Evolutionary conservation across 1,140 invertebrate species (phyloP).

Genomic region (Drosophila kanapiae): DNA sequence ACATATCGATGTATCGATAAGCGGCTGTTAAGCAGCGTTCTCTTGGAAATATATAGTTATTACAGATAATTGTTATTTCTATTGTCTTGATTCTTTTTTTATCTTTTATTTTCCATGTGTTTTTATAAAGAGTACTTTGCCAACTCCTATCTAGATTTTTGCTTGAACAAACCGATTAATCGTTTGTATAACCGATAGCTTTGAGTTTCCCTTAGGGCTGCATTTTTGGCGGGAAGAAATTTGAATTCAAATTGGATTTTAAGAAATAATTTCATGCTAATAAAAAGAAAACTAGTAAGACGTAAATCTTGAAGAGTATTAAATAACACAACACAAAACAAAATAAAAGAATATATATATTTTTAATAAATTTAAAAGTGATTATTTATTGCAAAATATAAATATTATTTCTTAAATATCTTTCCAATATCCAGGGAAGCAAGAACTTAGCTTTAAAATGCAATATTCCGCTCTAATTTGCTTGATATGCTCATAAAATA

Average conservation of each 20-base stretch:
- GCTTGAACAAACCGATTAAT: not conserved
- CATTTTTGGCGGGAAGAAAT: not conserved
- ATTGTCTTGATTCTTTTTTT: too few relatives aligned
- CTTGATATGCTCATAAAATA: not conserved
- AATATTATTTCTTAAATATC: too few relatives aligned
- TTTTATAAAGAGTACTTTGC: not conserved
- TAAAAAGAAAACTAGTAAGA: too few relatives aligned
- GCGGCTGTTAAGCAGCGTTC: not conserved
- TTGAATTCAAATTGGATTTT: conserved; percentile 4
- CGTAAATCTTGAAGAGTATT: not conserved
- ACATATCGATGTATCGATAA: conserved; percentile 15
- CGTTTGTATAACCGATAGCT: not conserved
- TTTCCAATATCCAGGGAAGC: too few relatives aligned
- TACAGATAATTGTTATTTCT: not conserved
- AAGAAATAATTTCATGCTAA: too few relatives aligned
- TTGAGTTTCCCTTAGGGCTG: not conserved
- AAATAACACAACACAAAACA: not conserved
- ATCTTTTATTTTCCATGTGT: not conserved
- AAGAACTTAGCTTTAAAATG: too few relatives aligned
- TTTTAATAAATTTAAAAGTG: too few relatives aligned
- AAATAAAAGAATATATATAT: not conserved
- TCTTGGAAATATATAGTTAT: too few relatives aligned
- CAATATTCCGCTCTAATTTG: not conserved
- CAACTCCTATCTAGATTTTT: conserved; percentile 1
- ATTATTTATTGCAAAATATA: too few relatives aligned